Percentiles rank a stretch among this genome's conserved stretches.
phyloP scores from a whole-genome alignment of 2,113 vertebrate species.

The Ranitomeya variabilis region DNA sequence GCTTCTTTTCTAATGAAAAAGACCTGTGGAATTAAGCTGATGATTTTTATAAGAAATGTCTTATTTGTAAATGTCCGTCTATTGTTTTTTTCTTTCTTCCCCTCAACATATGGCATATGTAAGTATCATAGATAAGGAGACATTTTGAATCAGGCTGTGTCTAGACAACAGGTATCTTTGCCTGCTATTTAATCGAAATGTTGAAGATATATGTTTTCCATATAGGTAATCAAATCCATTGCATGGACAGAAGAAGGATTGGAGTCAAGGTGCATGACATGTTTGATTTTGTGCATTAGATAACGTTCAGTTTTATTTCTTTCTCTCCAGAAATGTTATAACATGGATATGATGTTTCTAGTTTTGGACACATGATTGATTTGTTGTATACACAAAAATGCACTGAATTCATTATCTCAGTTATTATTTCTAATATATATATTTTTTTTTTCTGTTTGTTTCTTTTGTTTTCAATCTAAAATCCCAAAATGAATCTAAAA shows the following conservation, averaged over 20 bases:
- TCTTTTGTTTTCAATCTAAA: neutral
- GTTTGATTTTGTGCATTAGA: slow-evolving; percentile 94
- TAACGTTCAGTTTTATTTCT: slow-evolving; percentile 84
- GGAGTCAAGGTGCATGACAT: slow-evolving; percentile 98
- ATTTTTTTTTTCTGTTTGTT: neutral
- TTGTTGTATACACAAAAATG: slow-evolving; percentile 98
- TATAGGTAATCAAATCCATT: slow-evolving; percentile 91
- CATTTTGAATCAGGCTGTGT: slow-evolving; percentile 79
- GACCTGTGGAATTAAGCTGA: slow-evolving; percentile 94
- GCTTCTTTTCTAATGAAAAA: slow-evolving; percentile 92
- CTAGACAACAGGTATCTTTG: slow-evolving; percentile 84
- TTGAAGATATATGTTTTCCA: slow-evolving; percentile 83
- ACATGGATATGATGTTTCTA: slow-evolving; percentile 79
- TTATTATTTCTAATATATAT: slow-evolving; percentile 72
- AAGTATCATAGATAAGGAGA: slow-evolving; percentile 85
- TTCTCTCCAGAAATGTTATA: slow-evolving; percentile 88
- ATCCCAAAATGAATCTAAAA: neutral
- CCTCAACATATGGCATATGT: slow-evolving; percentile 84
- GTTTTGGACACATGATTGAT: slow-evolving; percentile 88
- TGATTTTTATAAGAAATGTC: slow-evolving; percentile 88
- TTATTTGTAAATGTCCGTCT: slow-evolving; percentile 85
- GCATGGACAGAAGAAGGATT: slow-evolving; percentile 96
- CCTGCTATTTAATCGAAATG: slow-evolving; percentile 80
- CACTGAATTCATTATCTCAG: slow-evolving; percentile 98
- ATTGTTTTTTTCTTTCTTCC: slow-evolving; percentile 61